Evolutionary conservation across 2,888 invertebrate species (phyloP).

Genomic region (Periphyllus acericola): DNA sequence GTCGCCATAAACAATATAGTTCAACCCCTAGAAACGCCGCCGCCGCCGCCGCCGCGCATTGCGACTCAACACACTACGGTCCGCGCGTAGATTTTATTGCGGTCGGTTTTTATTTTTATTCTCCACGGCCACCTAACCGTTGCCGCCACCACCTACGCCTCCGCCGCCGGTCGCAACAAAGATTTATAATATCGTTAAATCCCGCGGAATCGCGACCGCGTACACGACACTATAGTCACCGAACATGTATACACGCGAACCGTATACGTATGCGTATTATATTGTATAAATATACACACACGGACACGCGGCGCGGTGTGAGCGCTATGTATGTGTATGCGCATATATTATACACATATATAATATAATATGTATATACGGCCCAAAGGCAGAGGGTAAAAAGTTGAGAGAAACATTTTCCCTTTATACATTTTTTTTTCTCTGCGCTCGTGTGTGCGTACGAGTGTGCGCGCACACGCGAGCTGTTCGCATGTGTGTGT

Average conservation of each 20-base stretch:
- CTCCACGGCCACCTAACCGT: neutral
- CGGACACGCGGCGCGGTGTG: no score
- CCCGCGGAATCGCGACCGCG: constrained; percentile 21
- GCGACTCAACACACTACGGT: constrained; percentile 11
- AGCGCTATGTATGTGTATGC: neutral
- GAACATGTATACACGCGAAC: neutral
- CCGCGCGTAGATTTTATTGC: constrained; percentile 24
- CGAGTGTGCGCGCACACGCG: neutral
- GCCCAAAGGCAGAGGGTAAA: constrained; percentile 53
- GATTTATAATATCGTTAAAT: constrained; percentile 50
- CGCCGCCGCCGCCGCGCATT: neutral
- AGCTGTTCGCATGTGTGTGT: neutral
- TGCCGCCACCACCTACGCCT: neutral
- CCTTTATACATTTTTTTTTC: constrained; percentile 53
- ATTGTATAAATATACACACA: neutral
- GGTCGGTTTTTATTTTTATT: constrained; percentile 15
- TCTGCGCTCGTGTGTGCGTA: neutral
- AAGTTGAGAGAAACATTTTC: constrained; percentile 61
- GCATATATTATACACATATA: neutral
- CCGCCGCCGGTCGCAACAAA: constrained; percentile 9
- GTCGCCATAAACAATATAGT: constrained; percentile 40
- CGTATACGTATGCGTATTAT: neutral
- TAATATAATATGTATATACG: neutral
- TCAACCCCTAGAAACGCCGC: constrained; percentile 22
- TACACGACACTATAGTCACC: neutral